These are phyloP conservation scores for Musca vetustissima DNA, from an alignment of 1,140 invertebrate species.

Conservation along the genomic window DNA sequence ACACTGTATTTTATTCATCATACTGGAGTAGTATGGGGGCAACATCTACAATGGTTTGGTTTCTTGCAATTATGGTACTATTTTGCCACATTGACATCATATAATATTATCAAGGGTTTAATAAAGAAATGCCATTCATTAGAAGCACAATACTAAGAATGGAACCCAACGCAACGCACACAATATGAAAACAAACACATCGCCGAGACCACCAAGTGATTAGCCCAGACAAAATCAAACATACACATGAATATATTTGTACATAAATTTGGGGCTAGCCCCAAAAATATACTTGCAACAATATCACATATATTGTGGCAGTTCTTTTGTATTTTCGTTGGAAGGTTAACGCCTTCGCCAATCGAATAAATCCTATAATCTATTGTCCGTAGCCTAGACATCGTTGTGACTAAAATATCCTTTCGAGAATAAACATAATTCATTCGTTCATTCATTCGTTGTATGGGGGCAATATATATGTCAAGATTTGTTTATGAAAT, in stretches of 20 bases:
- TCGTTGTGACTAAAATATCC: not conserved
- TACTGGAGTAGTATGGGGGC: too few relatives aligned
- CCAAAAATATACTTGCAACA: not conserved
- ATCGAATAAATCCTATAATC: too few relatives aligned
- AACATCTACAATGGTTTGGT: not conserved
- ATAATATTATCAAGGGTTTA: conserved; percentile 11
- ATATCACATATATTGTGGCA: too few relatives aligned
- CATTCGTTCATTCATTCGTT: not conserved
- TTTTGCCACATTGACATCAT: not conserved
- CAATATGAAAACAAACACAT: not conserved
- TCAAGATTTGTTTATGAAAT: conserved; percentile 5
- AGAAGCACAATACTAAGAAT: not conserved
- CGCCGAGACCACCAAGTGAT: not conserved
- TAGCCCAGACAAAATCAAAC: not conserved
- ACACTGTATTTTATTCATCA: too few relatives aligned
- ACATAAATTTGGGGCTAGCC: not conserved
- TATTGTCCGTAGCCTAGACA: too few relatives aligned
- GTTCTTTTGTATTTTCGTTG: not conserved
- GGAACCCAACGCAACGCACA: not conserved
- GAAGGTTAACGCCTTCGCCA: not conserved
- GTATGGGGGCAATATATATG: not conserved
- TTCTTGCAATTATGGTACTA: not conserved
- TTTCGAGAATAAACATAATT: conserved; percentile 13
- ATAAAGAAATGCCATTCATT: conserved; percentile 13
- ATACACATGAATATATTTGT: not conserved